Conservation (phyloP, 2,888 invertebrate genomes). For the Neuroscelio doddi region DNA sequence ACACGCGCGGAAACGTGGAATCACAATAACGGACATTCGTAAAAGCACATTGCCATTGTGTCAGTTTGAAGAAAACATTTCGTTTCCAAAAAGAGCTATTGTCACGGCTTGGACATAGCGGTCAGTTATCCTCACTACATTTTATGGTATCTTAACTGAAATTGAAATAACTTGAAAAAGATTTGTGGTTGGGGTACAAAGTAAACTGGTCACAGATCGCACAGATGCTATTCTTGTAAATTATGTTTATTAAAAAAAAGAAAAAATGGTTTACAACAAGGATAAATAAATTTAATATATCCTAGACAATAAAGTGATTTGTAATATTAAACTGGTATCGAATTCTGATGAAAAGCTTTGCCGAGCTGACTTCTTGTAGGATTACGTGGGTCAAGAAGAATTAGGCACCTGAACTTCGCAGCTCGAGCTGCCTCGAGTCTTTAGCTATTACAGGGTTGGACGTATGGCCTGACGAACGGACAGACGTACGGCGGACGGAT, state of each 20-base stretch:
- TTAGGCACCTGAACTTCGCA: constrained; percentile 57
- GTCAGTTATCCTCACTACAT: constrained; percentile 30
- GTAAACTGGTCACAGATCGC: no score
- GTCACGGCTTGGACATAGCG: constrained; percentile 40
- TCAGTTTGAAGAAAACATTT: constrained; percentile 54
- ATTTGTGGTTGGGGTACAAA: no score
- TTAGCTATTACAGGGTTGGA: constrained; percentile 48
- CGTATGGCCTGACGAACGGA: constrained; percentile 35
- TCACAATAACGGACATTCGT: constrained; percentile 58
- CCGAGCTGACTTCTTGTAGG: constrained; percentile 36
- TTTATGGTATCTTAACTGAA: no score
- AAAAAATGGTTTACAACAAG: no score
- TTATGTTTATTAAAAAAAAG: no score
- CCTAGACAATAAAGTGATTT: no score
- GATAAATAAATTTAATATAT: no score
- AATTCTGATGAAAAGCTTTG: no score
- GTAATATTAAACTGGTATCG: no score
- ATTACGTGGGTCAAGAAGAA: constrained; percentile 35
- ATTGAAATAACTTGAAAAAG: no score
- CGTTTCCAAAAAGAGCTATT: constrained; percentile 50
- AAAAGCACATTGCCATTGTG: constrained; percentile 51
- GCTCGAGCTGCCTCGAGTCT: constrained; percentile 34
- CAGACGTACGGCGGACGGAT: constrained; percentile 60
- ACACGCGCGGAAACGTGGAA: constrained; percentile 59
- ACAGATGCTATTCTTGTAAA: no score